A percentile compares a stretch with the other conserved stretches of the same genome.
Conservation (phyloP, 2,113 vertebrate species). For the Silurus asotus region DNA sequence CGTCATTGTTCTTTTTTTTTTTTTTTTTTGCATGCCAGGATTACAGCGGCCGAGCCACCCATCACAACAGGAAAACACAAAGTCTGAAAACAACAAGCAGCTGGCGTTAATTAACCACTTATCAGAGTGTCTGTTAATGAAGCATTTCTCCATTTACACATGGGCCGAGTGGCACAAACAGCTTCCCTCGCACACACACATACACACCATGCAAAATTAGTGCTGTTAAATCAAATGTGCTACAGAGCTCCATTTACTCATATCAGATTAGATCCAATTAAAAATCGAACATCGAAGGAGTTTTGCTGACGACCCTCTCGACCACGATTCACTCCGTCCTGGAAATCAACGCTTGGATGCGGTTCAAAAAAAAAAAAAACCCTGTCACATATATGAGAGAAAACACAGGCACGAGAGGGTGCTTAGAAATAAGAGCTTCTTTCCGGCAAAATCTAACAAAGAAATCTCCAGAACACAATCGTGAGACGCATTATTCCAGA, state of each 20-base stretch:
- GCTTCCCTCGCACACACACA: constrained; percentile 3
- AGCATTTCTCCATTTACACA: constrained; percentile 61
- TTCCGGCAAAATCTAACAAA: background rate
- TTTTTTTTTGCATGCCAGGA: constrained; percentile 33
- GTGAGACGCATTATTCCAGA: background rate
- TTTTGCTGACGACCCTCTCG: background rate
- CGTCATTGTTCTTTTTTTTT: constrained; percentile 18
- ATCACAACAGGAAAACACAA: constrained; percentile 19
- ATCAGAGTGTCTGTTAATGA: constrained; percentile 65
- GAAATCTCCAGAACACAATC: background rate
- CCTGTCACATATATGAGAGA: background rate
- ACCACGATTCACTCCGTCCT: background rate
- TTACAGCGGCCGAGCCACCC: background rate
- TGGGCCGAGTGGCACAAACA: constrained; percentile 57
- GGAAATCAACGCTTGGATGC: background rate
- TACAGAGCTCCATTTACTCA: constrained; percentile 20
- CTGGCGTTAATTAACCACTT: constrained; percentile 72
- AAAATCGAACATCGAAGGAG: constrained; percentile 17
- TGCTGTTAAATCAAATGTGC: constrained; percentile 13
- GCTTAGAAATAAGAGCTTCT: background rate
- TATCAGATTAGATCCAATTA: constrained; percentile 30
- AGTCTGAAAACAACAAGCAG: constrained; percentile 51
- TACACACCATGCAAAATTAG: background rate
- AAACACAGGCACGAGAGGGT: background rate
- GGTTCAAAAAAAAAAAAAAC: background rate